Conservation (phyloP, 2,888 invertebrate species). For the Scaeva pyrastri region DNA sequence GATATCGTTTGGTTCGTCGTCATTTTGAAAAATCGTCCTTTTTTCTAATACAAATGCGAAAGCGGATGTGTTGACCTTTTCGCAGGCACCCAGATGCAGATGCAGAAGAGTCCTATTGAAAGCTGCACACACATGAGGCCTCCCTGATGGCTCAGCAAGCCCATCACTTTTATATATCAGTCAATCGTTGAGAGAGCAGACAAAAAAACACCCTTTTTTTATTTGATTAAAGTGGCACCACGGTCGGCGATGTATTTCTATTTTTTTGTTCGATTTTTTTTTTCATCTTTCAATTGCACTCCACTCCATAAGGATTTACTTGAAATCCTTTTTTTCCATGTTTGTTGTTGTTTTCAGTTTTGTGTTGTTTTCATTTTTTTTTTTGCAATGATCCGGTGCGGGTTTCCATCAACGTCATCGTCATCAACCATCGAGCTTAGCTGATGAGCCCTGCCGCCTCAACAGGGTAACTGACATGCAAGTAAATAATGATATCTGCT, state of each 20-base stretch:
- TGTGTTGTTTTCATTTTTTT: background rate
- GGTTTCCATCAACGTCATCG: conserved; percentile 72
- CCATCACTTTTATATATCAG: conserved; percentile 34
- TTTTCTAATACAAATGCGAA: background rate
- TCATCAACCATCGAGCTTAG: conserved; percentile 55
- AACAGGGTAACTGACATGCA: conserved; percentile 58
- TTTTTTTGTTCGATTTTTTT: background rate
- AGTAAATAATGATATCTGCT: conserved; percentile 71
- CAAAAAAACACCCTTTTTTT: conserved; percentile 26
- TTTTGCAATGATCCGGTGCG: conserved; percentile 39
- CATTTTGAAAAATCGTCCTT: conserved; percentile 38
- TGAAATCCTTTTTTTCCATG: conserved; percentile 11
- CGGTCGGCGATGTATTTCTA: conserved; percentile 12
- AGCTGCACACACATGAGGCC: conserved; percentile 17
- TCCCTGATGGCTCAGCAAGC: background rate
- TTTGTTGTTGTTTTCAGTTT: background rate
- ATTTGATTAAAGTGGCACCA: conserved; percentile 54
- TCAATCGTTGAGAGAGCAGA: conserved; percentile 24
- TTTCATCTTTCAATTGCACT: conserved; percentile 14
- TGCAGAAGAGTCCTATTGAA: conserved; percentile 37
- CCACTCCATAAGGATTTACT: conserved; percentile 29
- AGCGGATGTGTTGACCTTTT: conserved; percentile 31
- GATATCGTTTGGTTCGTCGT: background rate
- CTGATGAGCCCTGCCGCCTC: conserved; percentile 35
- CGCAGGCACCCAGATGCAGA: conserved; percentile 22